These are phyloP conservation scores for Cebidichthys violaceus DNA, from an alignment of 2,113 vertebrate genomes.

Conservation along the genomic window DNA sequence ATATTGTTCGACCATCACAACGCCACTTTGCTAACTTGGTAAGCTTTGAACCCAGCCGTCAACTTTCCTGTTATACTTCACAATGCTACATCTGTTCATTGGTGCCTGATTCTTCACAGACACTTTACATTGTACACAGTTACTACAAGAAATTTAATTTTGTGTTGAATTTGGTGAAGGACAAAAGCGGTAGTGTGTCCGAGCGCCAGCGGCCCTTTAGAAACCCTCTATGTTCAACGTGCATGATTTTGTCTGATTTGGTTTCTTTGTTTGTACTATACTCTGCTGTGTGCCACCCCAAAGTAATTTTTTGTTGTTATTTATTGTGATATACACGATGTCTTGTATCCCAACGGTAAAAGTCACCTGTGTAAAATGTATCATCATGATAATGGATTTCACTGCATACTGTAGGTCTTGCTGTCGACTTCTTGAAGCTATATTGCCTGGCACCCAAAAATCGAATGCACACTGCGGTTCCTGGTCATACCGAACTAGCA, in stretches of 20 bases:
- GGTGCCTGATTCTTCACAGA: too few species aligned
- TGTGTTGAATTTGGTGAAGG: background rate
- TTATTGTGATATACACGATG: background rate
- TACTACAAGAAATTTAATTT: background rate
- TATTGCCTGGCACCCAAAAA: too few species aligned
- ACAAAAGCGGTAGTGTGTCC: background rate
- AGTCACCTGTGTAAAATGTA: background rate
- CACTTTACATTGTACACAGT: background rate
- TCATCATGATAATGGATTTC: background rate
- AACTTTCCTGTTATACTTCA: too few species aligned
- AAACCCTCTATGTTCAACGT: background rate
- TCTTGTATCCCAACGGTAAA: background rate
- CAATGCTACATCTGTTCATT: too few species aligned
- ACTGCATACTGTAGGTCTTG: background rate
- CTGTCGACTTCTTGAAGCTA: too few species aligned
- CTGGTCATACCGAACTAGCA: too few species aligned
- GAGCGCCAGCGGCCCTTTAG: background rate
- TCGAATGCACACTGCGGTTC: too few species aligned
- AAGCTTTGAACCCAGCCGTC: background rate
- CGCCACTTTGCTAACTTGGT: background rate
- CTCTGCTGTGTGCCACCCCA: background rate
- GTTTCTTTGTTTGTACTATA: background rate
- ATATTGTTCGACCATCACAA: background rate
- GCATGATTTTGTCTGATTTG: background rate
- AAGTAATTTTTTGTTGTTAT: background rate